Evolutionary conservation across 2,888 invertebrate species (phyloP).

Genomic region (Sinelater perroti): DNA sequence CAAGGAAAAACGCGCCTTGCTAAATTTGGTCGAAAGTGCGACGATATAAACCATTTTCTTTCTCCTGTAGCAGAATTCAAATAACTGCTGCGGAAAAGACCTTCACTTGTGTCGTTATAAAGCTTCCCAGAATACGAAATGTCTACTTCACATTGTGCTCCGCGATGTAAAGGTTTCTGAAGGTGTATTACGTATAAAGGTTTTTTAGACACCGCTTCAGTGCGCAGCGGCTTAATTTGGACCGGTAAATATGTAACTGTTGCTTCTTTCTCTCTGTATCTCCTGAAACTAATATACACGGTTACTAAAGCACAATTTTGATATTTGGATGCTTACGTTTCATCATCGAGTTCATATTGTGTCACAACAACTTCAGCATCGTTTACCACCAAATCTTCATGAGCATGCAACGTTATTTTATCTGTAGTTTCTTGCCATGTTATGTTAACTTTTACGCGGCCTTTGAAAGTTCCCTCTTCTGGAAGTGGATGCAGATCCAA

Average conservation of each 20-base stretch:
- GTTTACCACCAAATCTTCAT: conserved; percentile 70
- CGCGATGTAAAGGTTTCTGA: conserved; percentile 66
- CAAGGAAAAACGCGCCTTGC: conserved; percentile 83
- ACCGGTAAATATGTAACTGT: conserved; percentile 47
- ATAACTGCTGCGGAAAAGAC: conserved; percentile 75
- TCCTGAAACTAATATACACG: conserved; percentile 40
- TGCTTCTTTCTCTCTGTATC: conserved; percentile 44
- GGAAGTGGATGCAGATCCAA: conserved; percentile 73
- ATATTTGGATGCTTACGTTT: conserved; percentile 56
- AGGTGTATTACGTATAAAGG: conserved; percentile 69
- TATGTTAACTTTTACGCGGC: conserved; percentile 74
- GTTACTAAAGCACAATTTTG: background rate
- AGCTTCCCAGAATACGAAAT: conserved; percentile 73
- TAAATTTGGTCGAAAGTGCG: conserved; percentile 75
- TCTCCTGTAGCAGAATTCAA: conserved; percentile 55
- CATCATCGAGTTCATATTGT: conserved; percentile 52
- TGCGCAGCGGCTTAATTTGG: conserved; percentile 56
- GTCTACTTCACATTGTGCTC: conserved; percentile 68
- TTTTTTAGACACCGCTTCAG: conserved; percentile 68
- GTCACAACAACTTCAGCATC: conserved; percentile 63
- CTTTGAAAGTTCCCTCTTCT: conserved; percentile 72
- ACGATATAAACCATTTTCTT: conserved; percentile 68
- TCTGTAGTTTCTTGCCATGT: conserved; percentile 71
- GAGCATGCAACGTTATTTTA: conserved; percentile 72
- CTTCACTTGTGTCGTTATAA: conserved; percentile 70